Evolutionary conservation across 2,888 invertebrate genomes (phyloP).

Genomic region (Scaptomyza polygonia): DNA sequence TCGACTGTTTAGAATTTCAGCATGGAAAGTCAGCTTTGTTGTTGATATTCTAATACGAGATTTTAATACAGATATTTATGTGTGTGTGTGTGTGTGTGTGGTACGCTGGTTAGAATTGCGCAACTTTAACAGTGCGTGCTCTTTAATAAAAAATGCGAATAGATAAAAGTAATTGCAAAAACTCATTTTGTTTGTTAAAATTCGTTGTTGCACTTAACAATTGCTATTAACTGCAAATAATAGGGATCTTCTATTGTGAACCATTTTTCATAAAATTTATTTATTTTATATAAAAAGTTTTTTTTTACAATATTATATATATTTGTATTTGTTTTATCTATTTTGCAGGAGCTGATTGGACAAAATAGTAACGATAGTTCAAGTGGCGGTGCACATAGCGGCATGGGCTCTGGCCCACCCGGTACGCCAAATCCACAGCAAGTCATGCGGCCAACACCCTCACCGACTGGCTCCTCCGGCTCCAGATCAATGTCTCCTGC

Average conservation of each 20-base stretch:
- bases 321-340: no score
- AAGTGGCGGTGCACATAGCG: conserved; percentile 88
- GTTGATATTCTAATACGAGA: conserved; percentile 48
- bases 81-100: conserved; percentile 38
- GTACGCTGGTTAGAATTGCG: conserved; percentile 34
- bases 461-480: conserved; percentile 96
- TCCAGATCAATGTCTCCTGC: conserved; percentile 99
- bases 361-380: conserved; percentile 94
- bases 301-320: no score
- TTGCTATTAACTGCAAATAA: no score
- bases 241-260: no score
- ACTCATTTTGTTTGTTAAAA: no score
- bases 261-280: background rate
- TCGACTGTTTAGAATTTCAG: conserved; percentile 38
- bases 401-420: conserved; percentile 87
- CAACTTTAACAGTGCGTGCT: conserved; percentile 14
- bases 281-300: background rate
- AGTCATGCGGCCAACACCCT: conserved; percentile 95
- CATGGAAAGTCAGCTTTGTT: conserved; percentile 31
- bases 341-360: conserved; percentile 91
- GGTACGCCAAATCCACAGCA: conserved; percentile 89
- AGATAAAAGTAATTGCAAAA: background rate
- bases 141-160: conserved; percentile 1
- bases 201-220: no score
- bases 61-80: conserved; percentile 30